Evolutionary conservation across 2,113 vertebrate species (phyloP).

Genomic region (Tor tambroides): DNA sequence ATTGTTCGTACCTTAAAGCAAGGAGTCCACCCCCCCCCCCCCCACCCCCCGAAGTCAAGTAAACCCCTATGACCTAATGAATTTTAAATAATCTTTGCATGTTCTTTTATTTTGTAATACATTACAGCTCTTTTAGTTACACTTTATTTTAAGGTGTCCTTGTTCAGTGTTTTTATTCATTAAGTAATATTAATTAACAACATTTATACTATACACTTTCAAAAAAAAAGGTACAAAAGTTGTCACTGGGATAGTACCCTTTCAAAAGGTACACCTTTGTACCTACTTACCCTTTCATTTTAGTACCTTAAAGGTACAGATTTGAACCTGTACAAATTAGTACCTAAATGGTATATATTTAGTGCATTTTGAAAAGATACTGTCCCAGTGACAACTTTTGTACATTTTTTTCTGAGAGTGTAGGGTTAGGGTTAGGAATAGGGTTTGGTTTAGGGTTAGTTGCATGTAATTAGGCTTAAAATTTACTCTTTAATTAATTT

Average conservation of each 20-base stretch:
- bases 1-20: not conserved
- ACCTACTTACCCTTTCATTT: too few relatives aligned
- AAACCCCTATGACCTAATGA: not conserved
- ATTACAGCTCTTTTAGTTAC: not conserved
- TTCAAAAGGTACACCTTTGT: too few relatives aligned
- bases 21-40: too few relatives aligned
- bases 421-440: not conserved
- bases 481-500: not conserved
- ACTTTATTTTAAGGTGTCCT: not conserved
- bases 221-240: too few relatives aligned
- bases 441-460: not conserved
- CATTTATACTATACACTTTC: not conserved
- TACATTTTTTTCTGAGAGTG: too few relatives aligned
- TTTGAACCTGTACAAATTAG: too few relatives aligned
- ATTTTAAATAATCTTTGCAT: not conserved
- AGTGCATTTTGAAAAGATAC: too few relatives aligned
- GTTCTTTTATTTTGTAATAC: not conserved
- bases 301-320: too few relatives aligned
- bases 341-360: too few relatives aligned
- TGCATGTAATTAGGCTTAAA: not conserved
- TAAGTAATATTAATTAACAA: too few relatives aligned
- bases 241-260: too few relatives aligned
- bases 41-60: not conserved
- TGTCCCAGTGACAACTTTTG: too few relatives aligned
- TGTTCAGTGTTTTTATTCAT: not conserved